Percentiles rank a stretch among this genome's conserved stretches.
These are phyloP conservation scores for Papilio elwesi DNA, from an alignment of 2,888 invertebrate species.

Conservation along the genomic window DNA sequence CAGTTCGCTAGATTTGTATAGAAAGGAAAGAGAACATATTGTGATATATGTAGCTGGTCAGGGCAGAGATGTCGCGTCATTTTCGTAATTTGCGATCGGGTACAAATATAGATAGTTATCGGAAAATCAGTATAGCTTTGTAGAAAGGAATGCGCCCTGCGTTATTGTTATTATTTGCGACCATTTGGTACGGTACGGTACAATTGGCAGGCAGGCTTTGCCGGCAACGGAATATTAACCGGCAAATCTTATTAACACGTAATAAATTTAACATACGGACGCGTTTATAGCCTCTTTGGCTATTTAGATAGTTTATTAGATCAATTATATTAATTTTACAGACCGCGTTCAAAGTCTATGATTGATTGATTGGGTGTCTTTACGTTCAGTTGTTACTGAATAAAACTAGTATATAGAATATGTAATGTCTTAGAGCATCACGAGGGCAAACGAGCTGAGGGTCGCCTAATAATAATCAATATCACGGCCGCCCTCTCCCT, in stretches of 20 bases:
- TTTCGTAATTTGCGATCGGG: conserved; percentile 30
- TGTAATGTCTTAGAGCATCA: neutral
- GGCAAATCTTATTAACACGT: conserved; percentile 38
- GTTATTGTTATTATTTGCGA: too few species aligned
- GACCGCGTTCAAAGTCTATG: conserved; percentile 18
- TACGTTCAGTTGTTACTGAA: conserved; percentile 7
- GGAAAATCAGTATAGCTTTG: conserved; percentile 24
- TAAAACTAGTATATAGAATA: neutral
- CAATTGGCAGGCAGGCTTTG: neutral
- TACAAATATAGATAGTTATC: conserved; percentile 42
- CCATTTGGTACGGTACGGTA: too few species aligned
- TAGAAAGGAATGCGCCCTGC: conserved; percentile 25
- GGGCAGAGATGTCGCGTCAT: neutral
- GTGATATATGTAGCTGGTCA: neutral
- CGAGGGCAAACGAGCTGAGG: too few species aligned
- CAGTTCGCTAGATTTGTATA: neutral
- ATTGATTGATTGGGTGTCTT: conserved; percentile 20
- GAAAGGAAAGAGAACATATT: conserved; percentile 3
- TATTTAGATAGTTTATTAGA: conserved; percentile 36
- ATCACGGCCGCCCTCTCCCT: too few species aligned
- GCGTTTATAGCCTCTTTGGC: conserved; percentile 38
- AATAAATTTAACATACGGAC: conserved; percentile 39
- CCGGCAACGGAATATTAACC: conserved; percentile 31
- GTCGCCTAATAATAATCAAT: too few species aligned
- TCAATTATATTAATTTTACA: conserved; percentile 28